Evolutionary conservation across 2,888 invertebrate species (phyloP), one percentile per base, ranked within the genome.

Genomic region (Polydesmus complanatus): DNA sequence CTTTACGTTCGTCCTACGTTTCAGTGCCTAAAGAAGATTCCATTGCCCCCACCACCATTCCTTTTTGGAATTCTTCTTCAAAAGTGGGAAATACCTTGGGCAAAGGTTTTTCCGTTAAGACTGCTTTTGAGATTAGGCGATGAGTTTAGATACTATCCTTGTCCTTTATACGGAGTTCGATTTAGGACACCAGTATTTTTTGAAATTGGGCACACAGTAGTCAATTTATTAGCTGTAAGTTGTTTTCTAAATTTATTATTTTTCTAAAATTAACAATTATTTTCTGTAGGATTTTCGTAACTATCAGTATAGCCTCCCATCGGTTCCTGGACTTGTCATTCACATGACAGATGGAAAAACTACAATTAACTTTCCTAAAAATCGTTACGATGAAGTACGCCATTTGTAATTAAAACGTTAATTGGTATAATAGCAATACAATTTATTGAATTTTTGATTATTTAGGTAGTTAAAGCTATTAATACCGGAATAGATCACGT

Each of bases 161-260:
- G 86, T 70, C 87, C 89, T 1, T 76, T 90, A 64, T 82, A 90
- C 56, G 87, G 88, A 21, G 81, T 85, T 21, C 78, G 88, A 25
- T 80, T 83, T 69, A 77, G 90, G 18, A 84, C 85, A 66, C 83
- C 89, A 1, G 84, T 89, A 3, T 91, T 85, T 72, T 85, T 82
- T 27, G 89, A 90, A 75, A 85, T 90, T 62, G 88, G 89, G 1
- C 88, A 89, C 71, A 90, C 90, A 11, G 87, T 91, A 63, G 88
- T 91, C 74, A 89, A 88, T 76, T 79, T 91, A 60, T 74, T 90
- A 65, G 88, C 87, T 21, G 70, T 70, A 65, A 67, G 68, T 67
- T 22, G 18, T 18, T 57, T 47, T 1, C 14, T 18, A 25, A n/a
- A 53, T 53, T 52, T 52, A 11, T 8, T 52, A 11, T 21, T 21